Evolutionary conservation across 2,113 vertebrate species (phyloP), one percentile per base, ranked within the genome.

Genomic region (Heterotilapia buettikoferi): DNA sequence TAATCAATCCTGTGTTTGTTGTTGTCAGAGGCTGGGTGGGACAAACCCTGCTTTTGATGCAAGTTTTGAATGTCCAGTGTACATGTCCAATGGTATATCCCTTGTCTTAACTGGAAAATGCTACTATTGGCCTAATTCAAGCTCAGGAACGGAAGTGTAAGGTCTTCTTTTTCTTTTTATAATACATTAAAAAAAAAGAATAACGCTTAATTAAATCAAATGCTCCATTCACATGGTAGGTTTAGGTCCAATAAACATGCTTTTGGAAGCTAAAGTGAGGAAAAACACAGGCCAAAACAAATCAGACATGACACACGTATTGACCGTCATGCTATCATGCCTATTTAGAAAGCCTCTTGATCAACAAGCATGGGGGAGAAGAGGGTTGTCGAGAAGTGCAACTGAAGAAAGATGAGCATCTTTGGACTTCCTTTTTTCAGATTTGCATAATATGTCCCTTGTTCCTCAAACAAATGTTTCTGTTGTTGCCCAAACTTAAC

Each of bases 391-490:
- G 14, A 84, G 21, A 59, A 88, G 43, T 71, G 21, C 24, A 31
- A 85, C 54, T 29, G 80, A 89, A 86, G 73, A 86, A 79, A 84
- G 56, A 83, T 21, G 14, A 86, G 83, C 56, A 80, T 84, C 88
- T 92, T 82, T 81, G 63, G 90, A 90, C 90, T 91, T 93, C 85
- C 86, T 76, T 61, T 83, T 79, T 54, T 68, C 3, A 4, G 29
- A 92, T 95, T 93, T 94, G 90, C 92, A 95, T 95, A 94, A 94
- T 90, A 79, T 50, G 78, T 87, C 85, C 89, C 89, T 90, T 93
- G 88, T 93, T 93, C 71, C 86, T 92, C 78, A 87, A 89, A 92
- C 90, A 93, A 92, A 94, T 93, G 92, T 93, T 90, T 89, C 76
- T 92, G 84, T 90, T 91, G 93, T 94, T 92, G 92, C 88, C 81